Conservation (phyloP, 1,140 invertebrate species). For the Cydia pomonella region DNA sequence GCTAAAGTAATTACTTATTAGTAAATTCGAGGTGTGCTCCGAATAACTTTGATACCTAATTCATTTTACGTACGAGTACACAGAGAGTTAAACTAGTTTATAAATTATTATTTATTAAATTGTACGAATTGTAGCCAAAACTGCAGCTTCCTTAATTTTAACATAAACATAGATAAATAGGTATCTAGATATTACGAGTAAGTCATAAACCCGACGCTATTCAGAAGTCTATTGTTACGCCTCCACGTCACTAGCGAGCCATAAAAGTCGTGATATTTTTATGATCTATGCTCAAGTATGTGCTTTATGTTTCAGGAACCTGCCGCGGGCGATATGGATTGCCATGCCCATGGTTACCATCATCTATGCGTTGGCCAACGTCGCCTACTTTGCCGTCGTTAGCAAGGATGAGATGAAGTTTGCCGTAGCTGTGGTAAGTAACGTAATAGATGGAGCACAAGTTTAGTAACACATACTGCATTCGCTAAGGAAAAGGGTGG, state of each 20-base stretch:
- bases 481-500: no score
- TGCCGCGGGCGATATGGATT: constrained; percentile 93
- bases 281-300: neutral
- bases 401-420: constrained; percentile 88
- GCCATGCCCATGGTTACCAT: constrained; percentile 92
- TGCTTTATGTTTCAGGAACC: constrained; percentile 83
- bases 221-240: constrained; percentile 4
- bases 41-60: no score
- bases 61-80: no score
- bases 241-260: neutral
- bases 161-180: no score
- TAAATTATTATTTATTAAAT: no score
- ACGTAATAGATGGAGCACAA: neutral
- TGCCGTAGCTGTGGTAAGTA: constrained; percentile 91
- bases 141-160: no score
- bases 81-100: no score
- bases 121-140: no score
- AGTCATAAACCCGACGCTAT: neutral
- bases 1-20: no score
- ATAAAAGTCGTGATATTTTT: constrained; percentile 11
- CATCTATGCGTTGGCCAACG: constrained; percentile 93
- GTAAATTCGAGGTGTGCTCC: no score
- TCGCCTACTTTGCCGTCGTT: constrained; percentile 94
- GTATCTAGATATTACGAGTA: no score
- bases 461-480: no score